phyloP scores from a whole-genome alignment of 2,888 invertebrate genomes.

The Apodemia zela region DNA sequence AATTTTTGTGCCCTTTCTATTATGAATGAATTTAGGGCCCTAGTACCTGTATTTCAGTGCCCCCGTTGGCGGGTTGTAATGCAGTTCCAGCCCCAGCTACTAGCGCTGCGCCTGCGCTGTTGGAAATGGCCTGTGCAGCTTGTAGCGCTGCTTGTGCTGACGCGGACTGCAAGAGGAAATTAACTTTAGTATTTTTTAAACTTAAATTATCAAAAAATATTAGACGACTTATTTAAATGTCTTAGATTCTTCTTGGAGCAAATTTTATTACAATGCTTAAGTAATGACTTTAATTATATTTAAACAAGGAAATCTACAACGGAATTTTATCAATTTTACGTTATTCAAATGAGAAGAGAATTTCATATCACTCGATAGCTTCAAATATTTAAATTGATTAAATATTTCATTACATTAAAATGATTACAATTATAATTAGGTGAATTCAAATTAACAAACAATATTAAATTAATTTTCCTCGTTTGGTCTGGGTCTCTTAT shows the following conservation, averaged over 20 bases:
- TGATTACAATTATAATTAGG: no score
- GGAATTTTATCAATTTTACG: neutral
- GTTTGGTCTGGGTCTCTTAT: no score
- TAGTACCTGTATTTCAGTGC: slow-evolving; percentile 78
- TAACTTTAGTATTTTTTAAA: neutral
- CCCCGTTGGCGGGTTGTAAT: slow-evolving; percentile 78
- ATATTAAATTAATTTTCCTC: no score
- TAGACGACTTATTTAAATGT: neutral
- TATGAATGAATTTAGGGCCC: no score
- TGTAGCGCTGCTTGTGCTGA: slow-evolving; percentile 92
- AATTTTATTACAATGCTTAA: neutral
- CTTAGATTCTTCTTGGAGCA: no score
- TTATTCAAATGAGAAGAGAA: neutral
- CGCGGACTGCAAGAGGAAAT: slow-evolving; percentile 83
- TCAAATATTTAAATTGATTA: neutral
- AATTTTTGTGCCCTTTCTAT: no score
- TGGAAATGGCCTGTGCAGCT: slow-evolving; percentile 89
- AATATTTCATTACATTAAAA: no score
- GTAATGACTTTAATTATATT: neutral
- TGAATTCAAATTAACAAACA: no score
- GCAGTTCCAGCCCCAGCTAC: slow-evolving; percentile 83
- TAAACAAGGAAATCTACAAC: neutral
- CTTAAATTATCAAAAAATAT: neutral
- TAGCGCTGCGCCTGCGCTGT: slow-evolving; percentile 81
- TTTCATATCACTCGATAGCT: neutral